phyloP scores from a whole-genome alignment of 2,113 vertebrate species.

The Apeltes quadracus region DNA sequence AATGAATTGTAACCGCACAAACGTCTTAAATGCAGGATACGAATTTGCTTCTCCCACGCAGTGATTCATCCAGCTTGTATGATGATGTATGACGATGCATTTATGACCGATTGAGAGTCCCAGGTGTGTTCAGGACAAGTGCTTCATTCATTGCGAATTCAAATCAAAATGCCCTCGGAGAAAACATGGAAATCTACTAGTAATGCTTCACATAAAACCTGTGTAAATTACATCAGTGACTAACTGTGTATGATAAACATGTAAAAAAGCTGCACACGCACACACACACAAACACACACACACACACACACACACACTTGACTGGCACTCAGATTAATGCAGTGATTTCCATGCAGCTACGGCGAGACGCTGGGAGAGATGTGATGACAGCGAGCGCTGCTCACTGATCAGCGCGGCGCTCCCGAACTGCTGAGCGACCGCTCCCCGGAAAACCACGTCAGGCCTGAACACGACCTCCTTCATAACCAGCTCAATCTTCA shows the following conservation, averaged over 20 bases:
- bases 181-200: slow-evolving; percentile 14
- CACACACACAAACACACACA: neutral
- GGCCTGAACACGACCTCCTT: slow-evolving; percentile 3
- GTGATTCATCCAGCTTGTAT: slow-evolving; percentile 10
- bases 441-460: slow-evolving; percentile 33
- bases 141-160: slow-evolving; percentile 15
- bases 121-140: neutral
- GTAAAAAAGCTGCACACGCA: neutral
- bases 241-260: slow-evolving; percentile 8
- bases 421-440: slow-evolving; percentile 46
- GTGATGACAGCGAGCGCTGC: slow-evolving; percentile 23
- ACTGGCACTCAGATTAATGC: slow-evolving; percentile 57
- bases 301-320: slow-evolving; percentile 21
- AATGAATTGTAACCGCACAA: neutral
- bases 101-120: slow-evolving; percentile 13
- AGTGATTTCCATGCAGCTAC: slow-evolving; percentile 37
- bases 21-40: neutral
- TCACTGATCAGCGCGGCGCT: neutral
- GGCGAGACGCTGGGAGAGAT: slow-evolving; percentile 14
- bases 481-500: slow-evolving; percentile 9
- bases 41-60: neutral
- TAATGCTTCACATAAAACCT: slow-evolving; percentile 11
- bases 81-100: slow-evolving; percentile 17
- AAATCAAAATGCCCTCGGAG: slow-evolving; percentile 26
- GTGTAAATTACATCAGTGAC: neutral